Evolutionary conservation across 2,113 vertebrate genomes (phyloP).

Genomic region (Cettia cetti): DNA sequence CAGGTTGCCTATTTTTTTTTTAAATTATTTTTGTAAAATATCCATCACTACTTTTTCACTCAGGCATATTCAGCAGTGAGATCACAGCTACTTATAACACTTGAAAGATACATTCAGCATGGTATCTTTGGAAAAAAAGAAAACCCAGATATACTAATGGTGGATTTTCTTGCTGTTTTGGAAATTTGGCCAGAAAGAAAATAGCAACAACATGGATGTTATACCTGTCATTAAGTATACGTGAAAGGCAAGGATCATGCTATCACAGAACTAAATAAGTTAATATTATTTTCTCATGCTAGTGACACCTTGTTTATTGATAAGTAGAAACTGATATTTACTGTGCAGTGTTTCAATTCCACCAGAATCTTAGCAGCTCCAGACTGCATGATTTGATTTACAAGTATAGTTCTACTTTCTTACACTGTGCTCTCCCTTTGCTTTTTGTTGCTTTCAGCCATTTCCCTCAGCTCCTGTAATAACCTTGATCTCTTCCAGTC

Average conservation of each 20-base stretch:
- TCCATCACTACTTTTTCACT: not conserved
- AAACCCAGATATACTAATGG: not conserved
- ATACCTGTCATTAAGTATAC: not conserved
- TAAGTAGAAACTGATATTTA: not conserved
- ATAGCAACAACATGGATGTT: not conserved
- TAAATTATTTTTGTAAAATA: not conserved
- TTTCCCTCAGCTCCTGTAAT: constrained; percentile 32
- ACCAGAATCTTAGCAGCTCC: not conserved
- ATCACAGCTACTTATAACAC: not conserved
- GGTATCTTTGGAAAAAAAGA: not conserved
- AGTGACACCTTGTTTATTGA: not conserved
- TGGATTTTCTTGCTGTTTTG: not conserved
- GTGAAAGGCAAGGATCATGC: not conserved
- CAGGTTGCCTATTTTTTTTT: not conserved
- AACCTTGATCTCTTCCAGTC: constrained; percentile 43
- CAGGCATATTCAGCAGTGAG: not conserved
- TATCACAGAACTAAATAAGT: not conserved
- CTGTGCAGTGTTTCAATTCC: not conserved
- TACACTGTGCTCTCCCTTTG: not conserved
- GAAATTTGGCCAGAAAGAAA: not conserved
- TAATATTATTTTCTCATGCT: not conserved
- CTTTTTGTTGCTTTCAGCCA: constrained; percentile 5
- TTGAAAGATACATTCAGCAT: not conserved
- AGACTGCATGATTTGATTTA: constrained; percentile 4
- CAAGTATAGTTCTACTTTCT: not conserved